A percentile compares a stretch with the other conserved stretches of the same genome.
These are phyloP conservation scores for Holothuria glaberrima DNA, from an alignment of 35 echinoderm and acorn worm genomes.

Conservation along the genomic window DNA sequence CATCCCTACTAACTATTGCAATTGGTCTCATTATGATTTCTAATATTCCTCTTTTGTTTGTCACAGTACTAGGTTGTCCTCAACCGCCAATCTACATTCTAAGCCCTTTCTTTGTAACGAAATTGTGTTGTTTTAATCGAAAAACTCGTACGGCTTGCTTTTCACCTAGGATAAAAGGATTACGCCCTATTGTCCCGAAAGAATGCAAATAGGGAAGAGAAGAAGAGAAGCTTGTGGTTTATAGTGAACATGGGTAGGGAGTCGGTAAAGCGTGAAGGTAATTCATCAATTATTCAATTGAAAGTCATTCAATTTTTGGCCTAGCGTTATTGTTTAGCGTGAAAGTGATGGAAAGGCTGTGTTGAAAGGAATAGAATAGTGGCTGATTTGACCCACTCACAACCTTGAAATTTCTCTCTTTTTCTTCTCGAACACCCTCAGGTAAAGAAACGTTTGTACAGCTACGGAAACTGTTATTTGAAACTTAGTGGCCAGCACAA, in stretches of 20 bases:
- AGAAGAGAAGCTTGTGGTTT: neutral
- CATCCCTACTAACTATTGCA: neutral
- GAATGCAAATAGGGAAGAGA: neutral
- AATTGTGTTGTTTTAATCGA: slow-evolving; percentile 45
- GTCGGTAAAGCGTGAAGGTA: slow-evolving; percentile 15
- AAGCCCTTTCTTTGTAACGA: slow-evolving; percentile 1
- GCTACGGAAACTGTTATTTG: slow-evolving; percentile 55
- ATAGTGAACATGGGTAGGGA: neutral
- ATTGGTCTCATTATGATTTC: slow-evolving; percentile 33
- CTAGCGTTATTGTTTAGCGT: neutral
- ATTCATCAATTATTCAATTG: slow-evolving; percentile 8
- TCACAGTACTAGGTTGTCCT: neutral
- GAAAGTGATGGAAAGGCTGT: neutral
- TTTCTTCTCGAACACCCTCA: slow-evolving; percentile 15
- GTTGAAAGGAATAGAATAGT: neutral
- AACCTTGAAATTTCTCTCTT: neutral
- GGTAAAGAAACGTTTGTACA: slow-evolving; percentile 57
- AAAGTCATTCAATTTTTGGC: neutral
- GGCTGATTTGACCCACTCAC: neutral
- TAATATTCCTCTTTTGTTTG: neutral
- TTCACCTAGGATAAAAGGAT: neutral
- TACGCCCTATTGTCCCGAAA: neutral
- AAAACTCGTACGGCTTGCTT: neutral
- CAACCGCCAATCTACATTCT: neutral
- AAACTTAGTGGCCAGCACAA: slow-evolving; percentile 2